These are phyloP conservation scores for Trachelus troglodyta DNA, from an alignment of 2,888 invertebrate species.

Conservation along the genomic window DNA sequence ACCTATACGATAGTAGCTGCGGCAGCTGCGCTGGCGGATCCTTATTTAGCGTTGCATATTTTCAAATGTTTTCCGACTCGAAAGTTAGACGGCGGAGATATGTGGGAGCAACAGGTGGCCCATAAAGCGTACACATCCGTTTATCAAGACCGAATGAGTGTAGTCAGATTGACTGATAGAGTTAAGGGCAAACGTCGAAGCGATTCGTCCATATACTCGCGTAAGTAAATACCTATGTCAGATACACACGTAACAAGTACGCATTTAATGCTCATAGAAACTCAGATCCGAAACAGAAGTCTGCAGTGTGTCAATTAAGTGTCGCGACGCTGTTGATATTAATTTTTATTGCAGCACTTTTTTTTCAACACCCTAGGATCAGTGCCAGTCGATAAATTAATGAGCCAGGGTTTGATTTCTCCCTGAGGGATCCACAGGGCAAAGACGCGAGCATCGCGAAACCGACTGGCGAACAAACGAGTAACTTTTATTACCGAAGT, in stretches of 20 bases:
- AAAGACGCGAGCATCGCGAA: not conserved
- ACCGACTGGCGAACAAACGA: conserved; percentile 11
- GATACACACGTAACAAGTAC: no score
- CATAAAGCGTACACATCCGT: conserved; percentile 66
- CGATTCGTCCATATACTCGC: not conserved
- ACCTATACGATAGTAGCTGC: no score
- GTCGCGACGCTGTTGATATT: no score
- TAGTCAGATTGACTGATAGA: conserved; percentile 66
- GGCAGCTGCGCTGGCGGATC: no score
- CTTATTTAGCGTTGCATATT: conserved; percentile 9
- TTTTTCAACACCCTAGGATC: no score
- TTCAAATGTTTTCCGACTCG: conserved; percentile 16
- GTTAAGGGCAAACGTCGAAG: conserved; percentile 52
- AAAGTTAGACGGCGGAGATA: conserved; percentile 13
- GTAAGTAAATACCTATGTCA: not conserved
- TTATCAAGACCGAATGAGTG: conserved; percentile 67
- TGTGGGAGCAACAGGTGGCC: conserved; percentile 63
- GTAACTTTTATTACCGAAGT: conserved; percentile 46
- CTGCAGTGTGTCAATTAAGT: no score
- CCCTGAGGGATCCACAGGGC: no score
- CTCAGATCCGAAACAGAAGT: no score
- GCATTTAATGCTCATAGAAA: no score
- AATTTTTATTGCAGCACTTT: no score
- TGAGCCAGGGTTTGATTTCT: no score
- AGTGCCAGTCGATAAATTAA: no score